Evolutionary conservation across 2,888 invertebrate species (phyloP).

Genomic region (Dynastes tityus): DNA sequence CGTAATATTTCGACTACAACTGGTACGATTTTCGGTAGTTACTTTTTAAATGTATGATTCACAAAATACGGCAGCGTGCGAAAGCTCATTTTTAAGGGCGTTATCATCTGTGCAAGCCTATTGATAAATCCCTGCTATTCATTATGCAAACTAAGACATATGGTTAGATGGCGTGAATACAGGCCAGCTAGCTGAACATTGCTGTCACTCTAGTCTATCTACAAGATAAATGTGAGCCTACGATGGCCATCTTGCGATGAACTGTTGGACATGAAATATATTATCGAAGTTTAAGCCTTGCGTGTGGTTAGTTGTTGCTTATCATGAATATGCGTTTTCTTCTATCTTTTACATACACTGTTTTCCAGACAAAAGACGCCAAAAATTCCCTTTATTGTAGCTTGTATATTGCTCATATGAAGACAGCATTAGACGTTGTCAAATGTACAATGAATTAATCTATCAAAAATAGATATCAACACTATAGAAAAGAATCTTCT

Average conservation of each 20-base stretch:
- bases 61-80: background rate
- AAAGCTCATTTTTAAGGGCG: background rate
- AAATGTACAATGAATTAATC: no score
- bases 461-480: no score
- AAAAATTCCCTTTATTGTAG: no score
- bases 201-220: slow-evolving; percentile 59
- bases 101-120: slow-evolving; percentile 37
- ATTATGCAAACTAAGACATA: slow-evolving; percentile 55
- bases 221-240: slow-evolving; percentile 60
- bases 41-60: background rate
- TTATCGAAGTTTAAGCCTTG: slow-evolving; percentile 58
- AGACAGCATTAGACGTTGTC: no score
- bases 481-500: no score
- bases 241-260: slow-evolving; percentile 62
- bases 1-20: background rate
- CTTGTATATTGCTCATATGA: no score
- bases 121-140: slow-evolving; percentile 54
- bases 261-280: slow-evolving; percentile 60
- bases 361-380: no score
- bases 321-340: slow-evolving; percentile 7
- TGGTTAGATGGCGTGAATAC: slow-evolving; percentile 55
- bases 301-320: slow-evolving; percentile 55
- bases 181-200: slow-evolving; percentile 61
- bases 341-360: no score
- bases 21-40: no score